Conservation (phyloP, 2,797 vertebrate species). For the Smutsia temminckii region DNA sequence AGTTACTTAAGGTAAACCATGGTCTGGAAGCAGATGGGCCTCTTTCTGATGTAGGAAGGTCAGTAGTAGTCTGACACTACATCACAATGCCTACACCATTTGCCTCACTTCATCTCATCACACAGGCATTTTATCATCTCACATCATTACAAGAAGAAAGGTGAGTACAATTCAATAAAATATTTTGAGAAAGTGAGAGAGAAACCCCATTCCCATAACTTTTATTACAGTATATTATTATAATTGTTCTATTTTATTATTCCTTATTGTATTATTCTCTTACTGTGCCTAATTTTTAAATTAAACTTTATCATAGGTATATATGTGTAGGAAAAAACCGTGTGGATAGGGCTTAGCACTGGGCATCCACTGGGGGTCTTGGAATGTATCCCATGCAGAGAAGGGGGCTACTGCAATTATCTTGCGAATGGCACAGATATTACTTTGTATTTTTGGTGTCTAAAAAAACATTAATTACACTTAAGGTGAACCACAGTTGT, state of each 20-base stretch:
- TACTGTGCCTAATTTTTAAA: background rate
- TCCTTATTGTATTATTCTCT: background rate
- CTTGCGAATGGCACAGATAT: background rate
- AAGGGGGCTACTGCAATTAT: background rate
- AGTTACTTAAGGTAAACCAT: background rate
- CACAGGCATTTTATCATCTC: background rate
- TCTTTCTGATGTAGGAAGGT: background rate
- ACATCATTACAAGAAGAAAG: background rate
- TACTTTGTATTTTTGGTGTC: background rate
- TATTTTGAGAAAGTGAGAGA: background rate
- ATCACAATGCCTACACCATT: background rate
- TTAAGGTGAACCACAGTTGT: background rate
- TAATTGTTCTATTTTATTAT: background rate
- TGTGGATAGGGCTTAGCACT: background rate
- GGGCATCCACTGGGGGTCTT: too few relatives aligned
- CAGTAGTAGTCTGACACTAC: background rate
- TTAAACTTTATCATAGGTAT: background rate
- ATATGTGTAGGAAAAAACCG: background rate
- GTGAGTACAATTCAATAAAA: background rate
- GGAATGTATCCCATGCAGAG: background rate
- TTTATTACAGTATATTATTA: background rate
- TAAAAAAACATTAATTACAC: background rate
- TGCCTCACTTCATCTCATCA: background rate
- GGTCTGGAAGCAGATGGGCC: background rate
- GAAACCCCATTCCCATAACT: background rate